These are phyloP conservation scores for Drosophila multiciliata DNA, from an alignment of 2,888 invertebrate genomes.

Conservation along the genomic window DNA sequence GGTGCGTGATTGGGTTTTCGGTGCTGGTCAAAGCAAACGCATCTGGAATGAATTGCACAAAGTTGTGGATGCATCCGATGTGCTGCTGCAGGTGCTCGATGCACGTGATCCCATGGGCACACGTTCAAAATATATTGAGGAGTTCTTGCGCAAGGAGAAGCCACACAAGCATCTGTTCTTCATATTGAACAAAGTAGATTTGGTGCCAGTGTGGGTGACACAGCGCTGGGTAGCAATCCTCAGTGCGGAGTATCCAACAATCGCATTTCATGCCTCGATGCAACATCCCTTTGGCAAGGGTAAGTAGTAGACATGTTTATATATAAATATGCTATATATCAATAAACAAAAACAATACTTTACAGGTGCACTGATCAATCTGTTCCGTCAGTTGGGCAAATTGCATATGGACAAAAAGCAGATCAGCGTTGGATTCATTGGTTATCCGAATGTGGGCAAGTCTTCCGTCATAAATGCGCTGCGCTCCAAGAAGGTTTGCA, in stretches of 20 bases:
- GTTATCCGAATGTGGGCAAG: slow-evolving; percentile 99
- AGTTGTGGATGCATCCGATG: slow-evolving; percentile 99
- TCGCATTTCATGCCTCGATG: slow-evolving; percentile 99
- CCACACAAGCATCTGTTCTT: slow-evolving; percentile 98
- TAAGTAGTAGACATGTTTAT: slow-evolving; percentile 20
- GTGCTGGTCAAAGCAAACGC: slow-evolving; percentile 97
- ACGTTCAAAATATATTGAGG: slow-evolving; percentile 95
- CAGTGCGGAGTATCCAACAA: slow-evolving; percentile 97
- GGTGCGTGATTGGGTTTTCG: slow-evolving; percentile 96
- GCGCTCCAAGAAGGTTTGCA: slow-evolving; percentile 98
- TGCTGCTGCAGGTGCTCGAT: slow-evolving; percentile 97
- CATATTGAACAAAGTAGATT: slow-evolving; percentile 97
- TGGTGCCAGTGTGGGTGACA: slow-evolving; percentile 99
- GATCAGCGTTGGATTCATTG: slow-evolving; percentile 99
- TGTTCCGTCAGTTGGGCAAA: slow-evolving; percentile 97
- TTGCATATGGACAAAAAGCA: slow-evolving; percentile 98
- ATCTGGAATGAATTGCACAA: slow-evolving; percentile 99
- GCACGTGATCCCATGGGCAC: slow-evolving; percentile 99
- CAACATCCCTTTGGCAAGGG: slow-evolving; percentile 99
- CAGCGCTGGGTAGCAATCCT: slow-evolving; percentile 98
- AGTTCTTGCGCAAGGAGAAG: slow-evolving; percentile 96
- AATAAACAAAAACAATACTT: neutral
- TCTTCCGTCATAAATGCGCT: slow-evolving; percentile 99
- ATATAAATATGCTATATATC: neutral
- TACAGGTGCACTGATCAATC: slow-evolving; percentile 93